Evolutionary conservation across 2,113 vertebrate species (phyloP).

Genomic region (Pyxicephalus adspersus): DNA sequence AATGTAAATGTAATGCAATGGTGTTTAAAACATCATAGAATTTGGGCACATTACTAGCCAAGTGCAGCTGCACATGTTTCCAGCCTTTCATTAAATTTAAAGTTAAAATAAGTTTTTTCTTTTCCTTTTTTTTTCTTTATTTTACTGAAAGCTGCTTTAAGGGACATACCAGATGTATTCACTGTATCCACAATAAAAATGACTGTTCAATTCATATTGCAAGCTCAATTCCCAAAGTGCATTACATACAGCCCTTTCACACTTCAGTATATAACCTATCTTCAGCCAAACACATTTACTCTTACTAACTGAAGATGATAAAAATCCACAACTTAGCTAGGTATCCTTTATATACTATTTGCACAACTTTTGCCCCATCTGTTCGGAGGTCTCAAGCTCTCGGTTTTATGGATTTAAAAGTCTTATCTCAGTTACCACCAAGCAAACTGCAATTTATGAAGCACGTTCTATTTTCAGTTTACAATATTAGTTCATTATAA

Average conservation of each 20-base stretch:
- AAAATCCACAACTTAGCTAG: no score
- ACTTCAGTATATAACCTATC: not conserved
- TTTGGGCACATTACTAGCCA: no score
- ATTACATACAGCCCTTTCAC: conserved; percentile 16
- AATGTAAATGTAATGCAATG: no score
- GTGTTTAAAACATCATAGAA: no score
- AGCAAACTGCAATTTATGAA: conserved; percentile 14
- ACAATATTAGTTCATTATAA: conserved; percentile 17
- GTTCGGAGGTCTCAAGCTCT: not conserved
- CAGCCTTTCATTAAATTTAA: no score
- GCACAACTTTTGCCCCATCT: no score
- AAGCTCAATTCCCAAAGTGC: conserved; percentile 2
- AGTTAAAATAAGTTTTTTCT: no score
- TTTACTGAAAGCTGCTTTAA: no score
- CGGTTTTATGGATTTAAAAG: not conserved
- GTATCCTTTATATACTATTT: no score
- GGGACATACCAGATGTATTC: not conserved
- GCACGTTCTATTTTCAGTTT: not conserved
- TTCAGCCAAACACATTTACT: not conserved
- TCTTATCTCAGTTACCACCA: not conserved
- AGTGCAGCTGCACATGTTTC: no score
- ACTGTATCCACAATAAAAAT: not conserved
- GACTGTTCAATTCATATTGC: not conserved
- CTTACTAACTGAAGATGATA: no score
- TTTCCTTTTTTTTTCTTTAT: no score